Evolutionary conservation across 2,797 vertebrate genomes (phyloP).

Genomic region (Gambusia yucatana): DNA sequence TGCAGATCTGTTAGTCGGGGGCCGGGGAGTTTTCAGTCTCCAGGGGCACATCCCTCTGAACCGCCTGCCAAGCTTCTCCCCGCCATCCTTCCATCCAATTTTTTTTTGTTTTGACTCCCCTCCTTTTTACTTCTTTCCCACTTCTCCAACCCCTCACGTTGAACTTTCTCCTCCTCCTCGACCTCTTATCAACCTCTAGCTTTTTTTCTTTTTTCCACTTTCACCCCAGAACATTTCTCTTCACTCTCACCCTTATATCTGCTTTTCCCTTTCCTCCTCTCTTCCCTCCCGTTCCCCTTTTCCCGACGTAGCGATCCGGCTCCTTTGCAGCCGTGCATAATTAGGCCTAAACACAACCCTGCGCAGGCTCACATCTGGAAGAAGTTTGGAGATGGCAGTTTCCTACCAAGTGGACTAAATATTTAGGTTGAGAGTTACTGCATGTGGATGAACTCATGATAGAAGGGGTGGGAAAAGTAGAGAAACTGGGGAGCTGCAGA

Average conservation of each 20-base stretch:
- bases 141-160: conserved; percentile 42
- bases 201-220: conserved; percentile 38
- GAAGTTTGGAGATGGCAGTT: conserved; percentile 87
- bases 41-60: conserved; percentile 76
- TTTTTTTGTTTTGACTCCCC: conserved; percentile 42
- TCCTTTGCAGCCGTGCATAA: conserved; percentile 84
- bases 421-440: conserved; percentile 89
- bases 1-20: conserved; percentile 68
- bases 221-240: conserved; percentile 28
- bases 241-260: conserved; percentile 62
- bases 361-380: conserved; percentile 87
- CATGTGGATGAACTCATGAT: conserved; percentile 85
- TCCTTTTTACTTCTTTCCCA: conserved; percentile 46
- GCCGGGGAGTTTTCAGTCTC: conserved; percentile 75
- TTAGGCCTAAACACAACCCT: conserved; percentile 85
- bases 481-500: conserved; percentile 52
- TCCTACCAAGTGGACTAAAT: conserved; percentile 89
- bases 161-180: conserved; percentile 41
- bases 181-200: conserved; percentile 38
- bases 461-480: conserved; percentile 67
- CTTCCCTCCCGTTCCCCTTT: conserved; percentile 61
- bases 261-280: conserved; percentile 42
- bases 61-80: conserved; percentile 75
- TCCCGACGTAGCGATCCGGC: conserved; percentile 67
- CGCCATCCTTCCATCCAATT: conserved; percentile 55